Evolutionary conservation across 1,140 invertebrate species (phyloP).

Genomic region (Planococcus citri): DNA sequence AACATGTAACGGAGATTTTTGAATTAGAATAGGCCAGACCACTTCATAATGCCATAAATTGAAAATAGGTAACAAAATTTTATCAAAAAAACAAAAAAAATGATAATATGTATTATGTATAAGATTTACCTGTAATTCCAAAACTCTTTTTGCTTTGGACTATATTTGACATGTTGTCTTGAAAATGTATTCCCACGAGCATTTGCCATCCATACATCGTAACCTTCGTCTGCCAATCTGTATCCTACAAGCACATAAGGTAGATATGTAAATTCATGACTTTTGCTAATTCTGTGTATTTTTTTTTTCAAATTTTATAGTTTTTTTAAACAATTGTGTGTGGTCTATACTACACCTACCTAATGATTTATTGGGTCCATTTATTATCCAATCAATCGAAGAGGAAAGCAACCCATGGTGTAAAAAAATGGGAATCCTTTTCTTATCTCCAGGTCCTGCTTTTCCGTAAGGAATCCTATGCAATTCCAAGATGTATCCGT

Average conservation of each 20-base stretch:
- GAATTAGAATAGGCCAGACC: neutral
- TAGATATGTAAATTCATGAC: no score
- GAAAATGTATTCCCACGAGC: constrained; percentile 53
- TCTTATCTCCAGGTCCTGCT: constrained; percentile 27
- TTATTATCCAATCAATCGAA: constrained; percentile 50
- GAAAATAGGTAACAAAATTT: constrained; percentile 30
- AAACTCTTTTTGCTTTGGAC: constrained; percentile 37
- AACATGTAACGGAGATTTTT: no score
- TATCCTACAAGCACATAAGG: constrained; percentile 36
- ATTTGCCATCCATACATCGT: constrained; percentile 57
- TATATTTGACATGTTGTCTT: constrained; percentile 38
- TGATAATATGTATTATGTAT: no score
- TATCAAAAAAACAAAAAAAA: no score
- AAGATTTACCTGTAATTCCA: constrained; percentile 52
- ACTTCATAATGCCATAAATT: neutral
- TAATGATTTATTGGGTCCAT: constrained; percentile 46
- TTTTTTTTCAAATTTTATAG: no score
- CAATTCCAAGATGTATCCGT: constrained; percentile 53
- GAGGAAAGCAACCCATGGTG: constrained; percentile 57
- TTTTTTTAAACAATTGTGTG: no score
- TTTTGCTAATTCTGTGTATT: no score
- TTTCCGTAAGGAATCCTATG: constrained; percentile 44
- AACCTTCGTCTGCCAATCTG: constrained; percentile 45
- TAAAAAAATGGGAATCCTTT: constrained; percentile 40
- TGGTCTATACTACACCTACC: no score